phyloP scores from a whole-genome alignment of 2,113 vertebrate genomes.

The Alexandromys fortis region DNA sequence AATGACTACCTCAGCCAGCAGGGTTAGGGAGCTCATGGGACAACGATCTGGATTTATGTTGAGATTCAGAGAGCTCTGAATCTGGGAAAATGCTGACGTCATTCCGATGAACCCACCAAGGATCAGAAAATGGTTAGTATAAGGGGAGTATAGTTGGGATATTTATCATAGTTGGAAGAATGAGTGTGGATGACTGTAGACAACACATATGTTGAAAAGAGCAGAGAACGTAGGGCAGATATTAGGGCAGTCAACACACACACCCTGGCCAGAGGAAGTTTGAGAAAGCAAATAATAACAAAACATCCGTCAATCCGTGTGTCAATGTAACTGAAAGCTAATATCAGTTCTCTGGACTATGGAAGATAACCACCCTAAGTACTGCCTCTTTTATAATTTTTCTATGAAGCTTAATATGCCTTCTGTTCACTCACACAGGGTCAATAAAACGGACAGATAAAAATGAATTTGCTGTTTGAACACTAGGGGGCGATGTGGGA shows the following conservation, averaged over 20 bases:
- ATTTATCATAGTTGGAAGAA: background rate
- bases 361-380: rapidly evolving
- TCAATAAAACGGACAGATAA: rapidly evolving
- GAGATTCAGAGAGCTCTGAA: background rate
- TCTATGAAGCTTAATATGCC: background rate
- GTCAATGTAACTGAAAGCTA: background rate
- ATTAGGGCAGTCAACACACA: background rate
- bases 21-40: background rate
- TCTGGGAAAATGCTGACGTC: background rate
- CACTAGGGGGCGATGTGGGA: background rate
- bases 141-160: background rate
- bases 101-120: background rate
- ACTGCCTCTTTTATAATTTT: background rate
- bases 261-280: background rate
- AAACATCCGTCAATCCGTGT: background rate
- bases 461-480: background rate
- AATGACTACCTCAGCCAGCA: background rate
- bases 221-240: background rate
- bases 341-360: too few relatives aligned
- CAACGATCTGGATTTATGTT: background rate
- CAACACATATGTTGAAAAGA: background rate
- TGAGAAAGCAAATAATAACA: background rate
- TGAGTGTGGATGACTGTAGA: background rate
- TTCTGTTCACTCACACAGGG: background rate
- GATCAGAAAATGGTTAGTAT: background rate